These are phyloP conservation scores for Dolichotis patagonum DNA, from an alignment of 2,113 vertebrate genomes.

Conservation along the genomic window DNA sequence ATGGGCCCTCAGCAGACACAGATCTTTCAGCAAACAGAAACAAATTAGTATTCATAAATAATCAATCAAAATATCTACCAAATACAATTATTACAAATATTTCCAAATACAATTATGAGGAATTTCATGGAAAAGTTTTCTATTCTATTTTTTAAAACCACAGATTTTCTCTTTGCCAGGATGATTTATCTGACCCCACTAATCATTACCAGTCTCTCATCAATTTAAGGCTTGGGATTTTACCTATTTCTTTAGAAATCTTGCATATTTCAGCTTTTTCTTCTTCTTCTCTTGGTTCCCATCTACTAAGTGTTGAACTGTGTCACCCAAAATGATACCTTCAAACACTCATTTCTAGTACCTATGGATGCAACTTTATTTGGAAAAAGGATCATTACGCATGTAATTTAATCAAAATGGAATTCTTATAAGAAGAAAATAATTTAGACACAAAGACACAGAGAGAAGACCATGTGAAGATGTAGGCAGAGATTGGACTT, in stretches of 20 bases:
- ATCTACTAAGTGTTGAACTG: not conserved
- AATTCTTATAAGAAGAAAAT: not conserved
- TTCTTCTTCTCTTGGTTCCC: not conserved
- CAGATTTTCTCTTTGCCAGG: not conserved
- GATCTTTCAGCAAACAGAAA: not conserved
- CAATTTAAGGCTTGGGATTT: not conserved
- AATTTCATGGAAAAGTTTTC: conserved; percentile 9
- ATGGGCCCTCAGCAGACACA: not conserved
- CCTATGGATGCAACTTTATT: not conserved
- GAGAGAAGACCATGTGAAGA: not conserved
- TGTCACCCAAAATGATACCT: not conserved
- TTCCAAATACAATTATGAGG: not conserved
- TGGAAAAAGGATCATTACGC: not conserved
- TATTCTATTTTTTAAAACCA: not conserved
- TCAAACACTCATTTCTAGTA: not conserved
- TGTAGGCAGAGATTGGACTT: not conserved
- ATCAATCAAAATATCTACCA: conserved; percentile 2
- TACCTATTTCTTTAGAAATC: not conserved
- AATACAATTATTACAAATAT: not conserved
- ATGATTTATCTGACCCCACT: not conserved
- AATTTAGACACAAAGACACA: not conserved
- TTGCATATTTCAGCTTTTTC: not conserved
- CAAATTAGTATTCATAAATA: not conserved
- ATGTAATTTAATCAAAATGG: not conserved
- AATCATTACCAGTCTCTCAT: not conserved